Percentiles rank a stretch among this genome's conserved stretches.
Evolutionary conservation across 1,140 invertebrate species (phyloP).

Genomic region (Battus philenor): DNA sequence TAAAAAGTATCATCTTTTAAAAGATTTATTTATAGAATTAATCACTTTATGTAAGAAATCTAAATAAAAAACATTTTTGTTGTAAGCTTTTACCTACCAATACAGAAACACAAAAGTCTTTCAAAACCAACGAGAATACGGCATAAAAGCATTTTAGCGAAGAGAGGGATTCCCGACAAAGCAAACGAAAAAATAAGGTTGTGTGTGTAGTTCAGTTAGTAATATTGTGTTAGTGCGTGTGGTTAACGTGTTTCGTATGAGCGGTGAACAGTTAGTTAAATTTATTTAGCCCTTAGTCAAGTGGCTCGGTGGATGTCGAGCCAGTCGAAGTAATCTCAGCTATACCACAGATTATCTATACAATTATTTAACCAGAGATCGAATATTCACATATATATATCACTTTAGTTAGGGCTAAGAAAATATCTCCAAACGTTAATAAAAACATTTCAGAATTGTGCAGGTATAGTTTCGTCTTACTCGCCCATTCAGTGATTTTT

Average conservation of each 20-base stretch:
- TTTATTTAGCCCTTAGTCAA: not conserved
- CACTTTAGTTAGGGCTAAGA: too few relatives aligned
- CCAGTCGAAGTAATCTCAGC: not conserved
- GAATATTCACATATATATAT: too few relatives aligned
- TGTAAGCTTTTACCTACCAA: too few relatives aligned
- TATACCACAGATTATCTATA: not conserved
- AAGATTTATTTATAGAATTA: too few relatives aligned
- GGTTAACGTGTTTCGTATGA: not conserved
- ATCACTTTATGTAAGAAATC: too few relatives aligned
- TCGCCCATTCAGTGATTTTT: too few relatives aligned
- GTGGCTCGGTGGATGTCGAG: not conserved
- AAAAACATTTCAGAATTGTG: too few relatives aligned
- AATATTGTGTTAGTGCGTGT: not conserved
- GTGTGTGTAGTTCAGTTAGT: not conserved
- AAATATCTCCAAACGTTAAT: too few relatives aligned
- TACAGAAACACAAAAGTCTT: constrained; percentile 6
- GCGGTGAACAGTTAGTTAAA: not conserved
- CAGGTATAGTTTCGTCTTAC: too few relatives aligned
- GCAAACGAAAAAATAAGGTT: not conserved
- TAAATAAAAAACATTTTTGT: too few relatives aligned
- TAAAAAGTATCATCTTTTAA: too few relatives aligned
- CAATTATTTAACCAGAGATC: too few relatives aligned
- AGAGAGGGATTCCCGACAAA: not conserved
- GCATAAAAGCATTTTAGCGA: not conserved
- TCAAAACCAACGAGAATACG: not conserved